Percentiles rank a stretch among this genome's conserved stretches.
phyloP scores from a whole-genome alignment of 2,113 vertebrate species.

The Entomyzon cyanotis region DNA sequence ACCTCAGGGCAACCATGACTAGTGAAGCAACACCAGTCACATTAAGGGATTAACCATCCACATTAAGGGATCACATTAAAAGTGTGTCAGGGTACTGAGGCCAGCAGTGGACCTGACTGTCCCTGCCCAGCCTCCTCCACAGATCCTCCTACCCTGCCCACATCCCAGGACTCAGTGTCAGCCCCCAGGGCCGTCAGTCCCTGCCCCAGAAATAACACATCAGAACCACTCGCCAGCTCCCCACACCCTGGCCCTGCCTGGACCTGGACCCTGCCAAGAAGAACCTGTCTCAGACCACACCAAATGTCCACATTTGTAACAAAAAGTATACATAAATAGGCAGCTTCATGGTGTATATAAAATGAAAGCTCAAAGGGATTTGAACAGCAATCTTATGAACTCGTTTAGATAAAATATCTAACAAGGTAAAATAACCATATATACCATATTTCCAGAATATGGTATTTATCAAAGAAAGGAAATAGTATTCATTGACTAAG shows the following conservation, averaged over 20 bases:
- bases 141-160: not conserved
- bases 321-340: not conserved
- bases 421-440: not conserved
- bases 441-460: not conserved
- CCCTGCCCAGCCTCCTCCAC: not conserved
- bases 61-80: not conserved
- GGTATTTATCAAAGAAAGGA: not conserved
- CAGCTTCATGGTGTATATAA: not conserved
- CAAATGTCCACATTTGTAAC: not conserved
- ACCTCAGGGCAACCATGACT: not conserved
- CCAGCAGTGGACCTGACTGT: not conserved
- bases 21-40: not conserved
- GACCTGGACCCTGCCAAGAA: fast-evolving
- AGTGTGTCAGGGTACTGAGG: not conserved
- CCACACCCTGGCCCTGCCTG: not conserved
- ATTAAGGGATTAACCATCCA: too few species aligned
- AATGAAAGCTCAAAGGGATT: not conserved
- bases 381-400: not conserved
- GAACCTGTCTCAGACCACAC: not conserved
- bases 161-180: not conserved
- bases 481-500: not conserved
- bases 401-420: not conserved
- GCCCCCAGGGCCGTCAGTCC: too few species aligned
- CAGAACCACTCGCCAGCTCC: not conserved
- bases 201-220: not conserved